Evolutionary conservation across 2,888 invertebrate genomes (phyloP).

Genomic region (Pinctada fucata): DNA sequence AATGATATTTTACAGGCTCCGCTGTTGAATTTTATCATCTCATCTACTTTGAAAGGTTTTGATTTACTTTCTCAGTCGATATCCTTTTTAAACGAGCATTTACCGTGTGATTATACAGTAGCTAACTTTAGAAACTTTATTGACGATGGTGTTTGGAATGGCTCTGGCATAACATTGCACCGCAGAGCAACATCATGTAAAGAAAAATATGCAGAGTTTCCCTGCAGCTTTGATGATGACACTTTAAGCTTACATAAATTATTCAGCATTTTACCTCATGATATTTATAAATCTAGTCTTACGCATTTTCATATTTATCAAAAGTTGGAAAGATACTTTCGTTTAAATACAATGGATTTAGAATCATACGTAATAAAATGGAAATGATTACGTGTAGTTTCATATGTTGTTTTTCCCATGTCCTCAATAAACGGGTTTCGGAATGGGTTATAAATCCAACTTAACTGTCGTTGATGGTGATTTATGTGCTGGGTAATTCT

Average conservation of each 20-base stretch:
- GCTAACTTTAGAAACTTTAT: slow-evolving; percentile 24
- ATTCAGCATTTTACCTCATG: slow-evolving; percentile 7
- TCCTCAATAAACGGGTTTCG: too few relatives aligned
- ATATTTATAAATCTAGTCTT: neutral
- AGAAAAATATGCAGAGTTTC: neutral
- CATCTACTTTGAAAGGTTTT: neutral
- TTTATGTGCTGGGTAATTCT: too few relatives aligned
- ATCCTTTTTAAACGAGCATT: neutral
- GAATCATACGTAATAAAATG: slow-evolving; percentile 22
- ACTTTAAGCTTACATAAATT: slow-evolving; percentile 1
- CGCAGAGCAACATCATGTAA: slow-evolving; percentile 18
- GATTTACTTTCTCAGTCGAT: too few relatives aligned
- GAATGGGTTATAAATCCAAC: too few relatives aligned
- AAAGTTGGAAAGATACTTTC: neutral
- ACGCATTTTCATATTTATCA: slow-evolving; percentile 19
- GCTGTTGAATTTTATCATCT: neutral
- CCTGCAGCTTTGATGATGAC: neutral
- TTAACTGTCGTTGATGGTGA: too few relatives aligned
- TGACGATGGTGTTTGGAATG: neutral
- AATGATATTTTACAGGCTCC: slow-evolving; percentile 34
- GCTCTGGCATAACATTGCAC: slow-evolving; percentile 33
- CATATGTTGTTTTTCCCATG: too few relatives aligned
- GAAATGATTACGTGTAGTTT: neutral
- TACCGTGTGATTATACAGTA: slow-evolving; percentile 19
- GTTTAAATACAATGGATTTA: slow-evolving; percentile 28